Percentiles rank a stretch among this genome's conserved stretches.
phyloP scores from a whole-genome alignment of 2,888 invertebrate genomes.

The Diogma glabrata region DNA sequence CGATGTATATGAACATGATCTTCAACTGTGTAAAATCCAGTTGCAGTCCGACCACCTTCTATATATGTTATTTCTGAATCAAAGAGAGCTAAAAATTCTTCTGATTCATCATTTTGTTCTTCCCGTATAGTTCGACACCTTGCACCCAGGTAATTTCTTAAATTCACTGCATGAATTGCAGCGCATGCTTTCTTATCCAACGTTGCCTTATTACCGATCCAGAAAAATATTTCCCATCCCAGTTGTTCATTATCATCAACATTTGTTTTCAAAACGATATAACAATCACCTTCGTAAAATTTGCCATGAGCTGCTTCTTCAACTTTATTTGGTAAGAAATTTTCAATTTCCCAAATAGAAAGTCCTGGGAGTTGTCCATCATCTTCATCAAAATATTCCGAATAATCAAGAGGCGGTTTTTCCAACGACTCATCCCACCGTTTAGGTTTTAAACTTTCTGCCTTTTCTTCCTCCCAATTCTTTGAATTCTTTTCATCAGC shows the following conservation, averaged over 20 bases:
- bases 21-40: conserved; percentile 95
- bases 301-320: conserved; percentile 92
- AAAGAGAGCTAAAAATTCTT: conserved; percentile 89
- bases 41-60: conserved; percentile 93
- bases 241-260: conserved; percentile 74
- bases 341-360: conserved; percentile 98
- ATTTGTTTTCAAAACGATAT: conserved; percentile 85
- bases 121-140: conserved; percentile 88
- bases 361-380: conserved; percentile 88
- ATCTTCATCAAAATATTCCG: conserved; percentile 92
- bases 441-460: conserved; percentile 60
- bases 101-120: conserved; percentile 94
- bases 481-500: conserved; percentile 52
- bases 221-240: conserved; percentile 95
- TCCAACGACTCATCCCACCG: conserved; percentile 93
- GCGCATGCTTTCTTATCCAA: conserved; percentile 46
- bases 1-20: conserved; percentile 75
- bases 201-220: conserved; percentile 94
- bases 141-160: conserved; percentile 91
- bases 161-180: conserved; percentile 95
- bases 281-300: conserved; percentile 98
- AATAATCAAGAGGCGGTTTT: conserved; percentile 92
- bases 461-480: conserved; percentile 46
- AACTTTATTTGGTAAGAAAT: conserved; percentile 91
- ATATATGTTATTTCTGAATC: conserved; percentile 86